Evolutionary conservation across 1,140 invertebrate species (phyloP), one percentile per base, ranked within the genome.

Genomic region (Bombus waltoni): DNA sequence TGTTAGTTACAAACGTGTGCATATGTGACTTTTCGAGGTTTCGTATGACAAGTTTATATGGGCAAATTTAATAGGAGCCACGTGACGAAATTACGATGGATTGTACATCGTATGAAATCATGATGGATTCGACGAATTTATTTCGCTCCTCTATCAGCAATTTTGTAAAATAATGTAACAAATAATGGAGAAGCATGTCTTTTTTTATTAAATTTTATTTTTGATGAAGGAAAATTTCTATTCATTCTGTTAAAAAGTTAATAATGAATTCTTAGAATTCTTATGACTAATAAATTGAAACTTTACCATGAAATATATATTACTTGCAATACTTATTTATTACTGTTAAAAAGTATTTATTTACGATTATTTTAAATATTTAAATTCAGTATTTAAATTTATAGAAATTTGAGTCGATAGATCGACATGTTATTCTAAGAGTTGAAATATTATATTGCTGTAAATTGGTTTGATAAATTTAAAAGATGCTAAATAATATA

Each of bases 41-140:
- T 59, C 13, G 42, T 66, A 53, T 75, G 81, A 78, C 82, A 83
- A 83, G 82, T 78, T 83, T 83, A 77, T 77, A 42, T 59, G 32
- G 11, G n/a, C 9, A 38, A 35, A 32, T 28, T 73, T 81, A 73
- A 81, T 28, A 18, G 59, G 18, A 35, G 11, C 28, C 71, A 28
- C 57, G 57, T 65, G 81, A 82, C 42, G 1, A 42, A 62, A 73
- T 81, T 59, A 25, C 13, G 40, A 40, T 57, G 25, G 11, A 40
- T 28, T 40, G 8, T 53, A 53, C 5, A 1, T 25, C 15, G 4
- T 40, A 25, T 10, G 2, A 40, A 28, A 10, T 71, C 25, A 22
- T 5, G 18, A 22, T 8, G 22, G 9, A 70, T 70, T 70, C 22
- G 22, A 1, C 2, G 22, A 38, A 70, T 11, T 10, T 25, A 5